phyloP scores from a whole-genome alignment of 2,113 vertebrate species.

The Alaudala cheleensis region DNA sequence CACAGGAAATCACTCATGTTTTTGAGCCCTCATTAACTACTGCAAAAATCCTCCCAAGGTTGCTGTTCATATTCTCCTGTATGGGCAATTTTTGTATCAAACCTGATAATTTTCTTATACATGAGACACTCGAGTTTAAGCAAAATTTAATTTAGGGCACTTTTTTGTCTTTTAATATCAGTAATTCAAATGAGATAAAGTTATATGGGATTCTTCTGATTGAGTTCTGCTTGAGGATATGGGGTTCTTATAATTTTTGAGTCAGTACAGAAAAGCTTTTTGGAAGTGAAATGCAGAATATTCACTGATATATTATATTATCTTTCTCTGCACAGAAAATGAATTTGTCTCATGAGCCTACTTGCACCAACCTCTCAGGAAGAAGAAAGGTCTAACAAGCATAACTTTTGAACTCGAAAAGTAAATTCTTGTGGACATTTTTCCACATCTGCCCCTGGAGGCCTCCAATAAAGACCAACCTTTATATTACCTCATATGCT shows the following conservation, averaged over 20 bases:
- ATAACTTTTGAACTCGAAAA: too few species aligned
- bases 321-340: background rate
- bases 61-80: background rate
- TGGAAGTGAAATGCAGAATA: background rate
- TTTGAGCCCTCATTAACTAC: constrained; percentile 22
- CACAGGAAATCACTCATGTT: background rate
- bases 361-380: background rate
- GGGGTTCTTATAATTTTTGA: background rate
- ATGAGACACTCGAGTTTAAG: background rate
- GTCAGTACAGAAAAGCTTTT: background rate
- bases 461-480: background rate
- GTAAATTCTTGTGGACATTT: background rate
- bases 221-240: background rate
- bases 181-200: background rate
- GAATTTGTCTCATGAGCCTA: background rate
- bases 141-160: constrained; percentile 7
- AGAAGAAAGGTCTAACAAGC: too few species aligned
- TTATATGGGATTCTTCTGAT: background rate
- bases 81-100: constrained; percentile 2
- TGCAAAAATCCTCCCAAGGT: constrained; percentile 2
- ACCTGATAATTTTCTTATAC: background rate
- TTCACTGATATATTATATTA: background rate
- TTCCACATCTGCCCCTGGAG: background rate
- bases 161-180: background rate
- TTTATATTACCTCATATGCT: background rate